These are phyloP conservation scores for Tipula helvola DNA, from an alignment of 2,888 invertebrate species.

Conservation along the genomic window DNA sequence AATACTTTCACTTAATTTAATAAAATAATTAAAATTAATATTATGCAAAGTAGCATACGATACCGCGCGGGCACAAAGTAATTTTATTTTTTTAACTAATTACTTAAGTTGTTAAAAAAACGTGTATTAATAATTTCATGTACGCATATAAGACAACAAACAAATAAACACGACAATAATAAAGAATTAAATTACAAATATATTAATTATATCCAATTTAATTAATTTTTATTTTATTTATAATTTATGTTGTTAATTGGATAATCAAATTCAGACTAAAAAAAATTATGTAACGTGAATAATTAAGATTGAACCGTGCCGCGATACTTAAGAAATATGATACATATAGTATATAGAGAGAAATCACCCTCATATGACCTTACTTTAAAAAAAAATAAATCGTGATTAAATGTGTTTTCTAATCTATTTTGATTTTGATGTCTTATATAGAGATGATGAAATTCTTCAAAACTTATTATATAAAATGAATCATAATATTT, in stretches of 20 bases:
- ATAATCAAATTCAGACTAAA: neutral
- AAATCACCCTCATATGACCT: neutral
- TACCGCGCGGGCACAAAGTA: neutral
- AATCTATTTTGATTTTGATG: neutral
- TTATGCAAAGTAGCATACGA: neutral
- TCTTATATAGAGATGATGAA: neutral
- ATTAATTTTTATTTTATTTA: neutral
- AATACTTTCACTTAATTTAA: neutral
- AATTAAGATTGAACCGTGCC: neutral
- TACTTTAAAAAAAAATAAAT: neutral
- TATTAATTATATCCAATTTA: neutral
- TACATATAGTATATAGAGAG: neutral
- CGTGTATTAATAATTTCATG: neutral
- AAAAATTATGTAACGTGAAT: neutral
- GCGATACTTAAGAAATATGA: neutral
- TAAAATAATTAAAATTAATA: neutral
- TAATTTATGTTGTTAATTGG: neutral
- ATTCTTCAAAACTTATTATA: neutral
- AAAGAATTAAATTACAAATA: neutral
- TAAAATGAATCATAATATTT: neutral
- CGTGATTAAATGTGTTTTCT: constrained; percentile 4
- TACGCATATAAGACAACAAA: neutral
- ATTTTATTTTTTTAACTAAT: neutral
- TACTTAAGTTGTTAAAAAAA: neutral
- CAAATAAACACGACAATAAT: neutral